A percentile compares a stretch with the other conserved stretches of the same genome.
Evolutionary conservation across 1,140 invertebrate species (phyloP).

Genomic region (Ceratitis capitata): DNA sequence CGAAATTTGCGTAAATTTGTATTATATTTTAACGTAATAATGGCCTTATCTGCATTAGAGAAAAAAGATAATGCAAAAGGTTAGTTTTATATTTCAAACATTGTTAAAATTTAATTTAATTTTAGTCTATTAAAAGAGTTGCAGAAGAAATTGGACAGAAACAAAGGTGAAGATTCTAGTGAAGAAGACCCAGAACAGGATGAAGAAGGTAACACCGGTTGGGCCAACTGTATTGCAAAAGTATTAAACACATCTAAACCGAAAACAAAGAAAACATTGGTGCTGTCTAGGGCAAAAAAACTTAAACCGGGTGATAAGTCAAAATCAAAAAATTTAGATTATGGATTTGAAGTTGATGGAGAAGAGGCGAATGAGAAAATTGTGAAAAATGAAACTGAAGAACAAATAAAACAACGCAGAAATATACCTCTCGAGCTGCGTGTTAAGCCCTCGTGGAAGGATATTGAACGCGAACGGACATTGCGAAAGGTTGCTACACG

Average conservation of each 20-base stretch:
- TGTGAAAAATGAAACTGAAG: conserved; percentile 52
- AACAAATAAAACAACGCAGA: conserved; percentile 55
- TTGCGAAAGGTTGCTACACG: conserved; percentile 86
- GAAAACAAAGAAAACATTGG: conserved; percentile 77
- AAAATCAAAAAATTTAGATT: conserved; percentile 54
- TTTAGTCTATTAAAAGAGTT: neutral
- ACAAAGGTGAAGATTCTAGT: conserved; percentile 18
- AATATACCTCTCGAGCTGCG: conserved; percentile 74
- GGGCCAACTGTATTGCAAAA: conserved; percentile 78
- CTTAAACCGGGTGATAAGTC: conserved; percentile 66
- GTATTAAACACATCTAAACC: conserved; percentile 79
- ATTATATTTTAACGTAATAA: neutral
- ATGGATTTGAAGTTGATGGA: conserved; percentile 67
- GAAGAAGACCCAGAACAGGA: conserved; percentile 43
- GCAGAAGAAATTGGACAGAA: neutral
- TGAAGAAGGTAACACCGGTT: conserved; percentile 67
- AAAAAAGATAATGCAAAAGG: neutral
- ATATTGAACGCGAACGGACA: conserved; percentile 77
- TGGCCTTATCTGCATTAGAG: conserved; percentile 38
- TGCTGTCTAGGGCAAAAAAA: conserved; percentile 80
- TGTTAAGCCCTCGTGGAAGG: conserved; percentile 77
- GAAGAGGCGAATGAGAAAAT: conserved; percentile 66
- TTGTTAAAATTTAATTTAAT: neutral
- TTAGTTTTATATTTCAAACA: neutral
- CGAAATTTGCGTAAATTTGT: neutral